Evolutionary conservation across 2,113 vertebrate genomes (phyloP).

Genomic region (Melierax canorus): DNA sequence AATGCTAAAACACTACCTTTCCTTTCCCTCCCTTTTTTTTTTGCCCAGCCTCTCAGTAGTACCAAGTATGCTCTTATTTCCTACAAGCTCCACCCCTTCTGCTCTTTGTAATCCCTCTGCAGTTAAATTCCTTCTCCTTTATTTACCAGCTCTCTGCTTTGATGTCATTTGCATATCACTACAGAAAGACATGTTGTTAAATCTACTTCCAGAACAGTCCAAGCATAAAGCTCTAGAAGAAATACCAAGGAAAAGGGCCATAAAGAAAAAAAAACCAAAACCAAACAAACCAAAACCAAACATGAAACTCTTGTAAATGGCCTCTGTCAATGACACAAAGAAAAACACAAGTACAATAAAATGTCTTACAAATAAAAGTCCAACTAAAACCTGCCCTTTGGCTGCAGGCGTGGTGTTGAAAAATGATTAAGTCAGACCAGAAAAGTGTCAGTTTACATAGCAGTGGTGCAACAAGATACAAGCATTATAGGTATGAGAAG

Average conservation of each 20-base stretch:
- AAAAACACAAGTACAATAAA: neutral
- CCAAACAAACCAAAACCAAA: neutral
- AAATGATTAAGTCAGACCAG: neutral
- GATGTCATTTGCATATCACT: neutral
- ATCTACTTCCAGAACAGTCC: neutral
- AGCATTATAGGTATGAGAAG: neutral
- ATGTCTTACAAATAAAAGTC: neutral
- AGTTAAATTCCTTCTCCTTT: neutral
- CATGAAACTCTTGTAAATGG: neutral
- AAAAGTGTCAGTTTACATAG: neutral
- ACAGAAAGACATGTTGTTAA: neutral
- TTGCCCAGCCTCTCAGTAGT: neutral
- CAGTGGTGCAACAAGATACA: neutral
- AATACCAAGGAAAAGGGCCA: neutral
- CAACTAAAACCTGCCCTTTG: neutral
- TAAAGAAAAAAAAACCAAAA: neutral
- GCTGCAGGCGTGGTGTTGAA: neutral
- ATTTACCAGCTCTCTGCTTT: neutral
- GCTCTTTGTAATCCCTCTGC: neutral
- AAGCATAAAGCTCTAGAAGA: neutral
- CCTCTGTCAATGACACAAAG: neutral
- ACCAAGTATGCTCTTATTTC: neutral
- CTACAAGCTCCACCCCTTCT: neutral
- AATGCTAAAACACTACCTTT: neutral
- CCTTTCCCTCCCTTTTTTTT: neutral